A percentile compares a stretch with the other conserved stretches of the same genome.
phyloP scores from a whole-genome alignment of 2,113 vertebrate genomes.

The Epinephelus cyanopodus region DNA sequence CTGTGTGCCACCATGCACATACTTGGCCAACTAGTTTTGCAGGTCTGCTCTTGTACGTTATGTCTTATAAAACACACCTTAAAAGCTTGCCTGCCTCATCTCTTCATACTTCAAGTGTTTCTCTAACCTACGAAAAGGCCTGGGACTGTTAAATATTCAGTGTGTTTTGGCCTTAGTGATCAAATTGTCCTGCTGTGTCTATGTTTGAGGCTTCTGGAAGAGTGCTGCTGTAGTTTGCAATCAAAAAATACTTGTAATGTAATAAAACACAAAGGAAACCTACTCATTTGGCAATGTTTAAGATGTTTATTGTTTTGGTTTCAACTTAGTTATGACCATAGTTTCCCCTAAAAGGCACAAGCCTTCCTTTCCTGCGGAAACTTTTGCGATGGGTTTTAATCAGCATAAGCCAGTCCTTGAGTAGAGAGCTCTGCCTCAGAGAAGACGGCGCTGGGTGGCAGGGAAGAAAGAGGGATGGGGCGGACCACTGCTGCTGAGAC shows the following conservation, averaged over 20 bases:
- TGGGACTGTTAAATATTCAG: neutral
- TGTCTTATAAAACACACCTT: neutral
- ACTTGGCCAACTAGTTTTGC: neutral
- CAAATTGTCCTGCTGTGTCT: neutral
- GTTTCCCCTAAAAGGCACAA: constrained; percentile 58
- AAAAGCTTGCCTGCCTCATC: neutral
- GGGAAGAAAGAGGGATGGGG: constrained; percentile 30
- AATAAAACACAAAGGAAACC: constrained; percentile 32
- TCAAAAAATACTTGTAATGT: neutral
- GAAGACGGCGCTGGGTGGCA: constrained; percentile 60
- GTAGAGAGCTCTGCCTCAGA: constrained; percentile 80
- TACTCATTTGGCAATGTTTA: constrained; percentile 66
- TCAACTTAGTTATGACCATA: constrained; percentile 57
- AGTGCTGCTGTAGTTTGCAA: neutral
- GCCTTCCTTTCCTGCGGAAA: constrained; percentile 87
- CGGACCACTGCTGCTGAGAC: constrained; percentile 56
- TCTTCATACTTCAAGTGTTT: neutral
- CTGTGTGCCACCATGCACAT: neutral
- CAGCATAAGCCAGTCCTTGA: constrained; percentile 88
- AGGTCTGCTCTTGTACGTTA: neutral
- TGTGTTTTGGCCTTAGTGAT: neutral
- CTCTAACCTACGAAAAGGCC: neutral
- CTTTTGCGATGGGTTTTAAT: constrained; percentile 87
- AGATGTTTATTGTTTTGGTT: constrained; percentile 73
- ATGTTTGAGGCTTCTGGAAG: neutral